Evolutionary conservation across 1,140 invertebrate genomes (phyloP), one percentile per base, ranked within the genome.

Genomic region (Drosophila erecta): DNA sequence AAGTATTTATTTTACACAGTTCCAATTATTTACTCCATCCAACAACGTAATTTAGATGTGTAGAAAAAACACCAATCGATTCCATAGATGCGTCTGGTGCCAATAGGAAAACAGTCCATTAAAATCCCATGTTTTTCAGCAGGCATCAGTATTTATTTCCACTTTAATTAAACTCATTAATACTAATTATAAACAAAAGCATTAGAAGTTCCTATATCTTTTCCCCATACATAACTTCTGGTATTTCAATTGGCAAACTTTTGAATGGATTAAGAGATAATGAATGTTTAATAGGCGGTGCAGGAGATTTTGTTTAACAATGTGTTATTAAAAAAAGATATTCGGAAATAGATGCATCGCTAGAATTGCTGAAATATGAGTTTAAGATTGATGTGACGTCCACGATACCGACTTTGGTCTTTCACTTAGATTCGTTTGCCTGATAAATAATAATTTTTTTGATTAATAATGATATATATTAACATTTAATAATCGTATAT

Each of bases 401-500:
- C 56, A 58, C 56, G 43, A 35, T 58, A 37, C 37, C 44, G 67
- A 61, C 55, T 51, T 69, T 71, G 60, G 51, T 79, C 46, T 59
- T 73, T 46, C 38, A 41, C 51, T 54, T 38, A 74, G 53, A 51
- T 53, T 49, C 41, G 17, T 51, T 65, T 67, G 46, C 64, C 64
- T 51, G 46, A 15, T 75, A 75, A 75, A 75, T 56, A 79, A 66
- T 69, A 67, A n/a, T 38, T 40, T 14, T 55, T 12, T 58, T 61
- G 60, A 58, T 51, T 78, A 86, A 47, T 65, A 54, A 58, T 77
- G 49, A 61, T 64, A 62, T 59, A 70, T 70, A 80, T 76, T 70
- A 70, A 70, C 64, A 70, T 70, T 70, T 70, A 70, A 70, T 70
- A 70, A 70, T 70, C 50, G 69, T 74, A 62, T 75, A 74, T 56